Conservation (phyloP, 2,888 invertebrate species). For the Synanthedon andrenaeformis region DNA sequence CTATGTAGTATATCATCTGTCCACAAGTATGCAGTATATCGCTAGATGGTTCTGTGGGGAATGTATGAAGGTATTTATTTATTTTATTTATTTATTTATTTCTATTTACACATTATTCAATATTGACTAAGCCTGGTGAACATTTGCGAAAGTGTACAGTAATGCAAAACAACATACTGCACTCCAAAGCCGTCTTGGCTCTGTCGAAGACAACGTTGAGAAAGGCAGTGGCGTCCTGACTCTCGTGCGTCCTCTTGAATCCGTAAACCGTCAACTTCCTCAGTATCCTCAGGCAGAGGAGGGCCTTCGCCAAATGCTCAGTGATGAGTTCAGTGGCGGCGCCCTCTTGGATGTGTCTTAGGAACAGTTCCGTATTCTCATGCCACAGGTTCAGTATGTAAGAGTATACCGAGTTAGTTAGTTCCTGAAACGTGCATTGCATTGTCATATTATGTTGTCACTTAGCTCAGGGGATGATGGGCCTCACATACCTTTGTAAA, state of each 20-base stretch:
- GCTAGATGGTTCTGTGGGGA: too few relatives aligned
- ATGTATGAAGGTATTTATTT: too few relatives aligned
- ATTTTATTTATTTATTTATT: too few relatives aligned
- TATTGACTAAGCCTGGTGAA: too few relatives aligned
- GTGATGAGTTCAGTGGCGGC: conserved; percentile 72
- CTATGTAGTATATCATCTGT: too few relatives aligned
- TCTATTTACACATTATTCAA: too few relatives aligned
- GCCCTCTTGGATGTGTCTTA: conserved; percentile 73
- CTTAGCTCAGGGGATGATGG: too few relatives aligned
- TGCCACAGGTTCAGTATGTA: conserved; percentile 86
- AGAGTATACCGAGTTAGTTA: conserved; percentile 79
- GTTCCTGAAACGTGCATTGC: conserved; percentile 66
- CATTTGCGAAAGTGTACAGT: too few relatives aligned
- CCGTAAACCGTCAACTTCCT: conserved; percentile 87
- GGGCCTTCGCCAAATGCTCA: conserved; percentile 81
- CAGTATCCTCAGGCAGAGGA: conserved; percentile 83
- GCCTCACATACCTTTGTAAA: too few relatives aligned
- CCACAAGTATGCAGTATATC: too few relatives aligned
- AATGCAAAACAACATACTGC: conserved; percentile 73
- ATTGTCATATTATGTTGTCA: background rate
- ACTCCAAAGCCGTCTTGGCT: conserved; percentile 82
- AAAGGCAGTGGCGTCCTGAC: conserved; percentile 81
- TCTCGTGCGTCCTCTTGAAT: conserved; percentile 81
- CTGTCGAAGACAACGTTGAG: conserved; percentile 83
- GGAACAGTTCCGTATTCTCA: conserved; percentile 76